These are phyloP conservation scores for Megaceryle maxima DNA, from an alignment of 2,113 vertebrate species.

Conservation along the genomic window DNA sequence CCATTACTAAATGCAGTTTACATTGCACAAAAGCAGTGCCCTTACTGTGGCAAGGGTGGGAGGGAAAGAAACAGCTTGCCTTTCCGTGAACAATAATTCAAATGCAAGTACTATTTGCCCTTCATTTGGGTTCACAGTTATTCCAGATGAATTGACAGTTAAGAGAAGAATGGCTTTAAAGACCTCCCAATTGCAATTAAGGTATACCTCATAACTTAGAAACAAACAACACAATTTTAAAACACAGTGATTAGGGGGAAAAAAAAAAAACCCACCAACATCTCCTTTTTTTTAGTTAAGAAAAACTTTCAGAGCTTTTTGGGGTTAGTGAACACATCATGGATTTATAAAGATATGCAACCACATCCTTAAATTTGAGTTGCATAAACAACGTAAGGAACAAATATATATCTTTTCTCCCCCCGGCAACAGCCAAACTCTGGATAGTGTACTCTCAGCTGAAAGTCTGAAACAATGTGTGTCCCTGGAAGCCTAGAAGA, in stretches of 20 bases:
- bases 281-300: background rate
- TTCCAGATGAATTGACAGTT: background rate
- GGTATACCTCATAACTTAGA: background rate
- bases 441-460: background rate
- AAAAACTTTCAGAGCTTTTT: background rate
- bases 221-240: background rate
- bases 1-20: constrained; percentile 60
- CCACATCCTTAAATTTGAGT: background rate
- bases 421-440: background rate
- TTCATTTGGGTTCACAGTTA: constrained; percentile 8
- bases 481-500: background rate
- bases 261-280: too few relatives aligned
- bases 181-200: background rate
- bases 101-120: background rate
- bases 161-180: background rate
- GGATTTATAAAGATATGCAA: background rate
- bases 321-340: background rate
- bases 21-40: constrained; percentile 24
- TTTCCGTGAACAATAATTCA: constrained; percentile 37
- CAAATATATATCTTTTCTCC: rapidly evolving
- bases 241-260: background rate
- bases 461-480: background rate
- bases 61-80: constrained; percentile 5
- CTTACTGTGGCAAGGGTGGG: constrained; percentile 36
- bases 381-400: background rate